Percentiles rank a stretch among this genome's conserved stretches.
Evolutionary conservation across 2,888 invertebrate species (phyloP).

Genomic region (Siphlonurus alternatus): DNA sequence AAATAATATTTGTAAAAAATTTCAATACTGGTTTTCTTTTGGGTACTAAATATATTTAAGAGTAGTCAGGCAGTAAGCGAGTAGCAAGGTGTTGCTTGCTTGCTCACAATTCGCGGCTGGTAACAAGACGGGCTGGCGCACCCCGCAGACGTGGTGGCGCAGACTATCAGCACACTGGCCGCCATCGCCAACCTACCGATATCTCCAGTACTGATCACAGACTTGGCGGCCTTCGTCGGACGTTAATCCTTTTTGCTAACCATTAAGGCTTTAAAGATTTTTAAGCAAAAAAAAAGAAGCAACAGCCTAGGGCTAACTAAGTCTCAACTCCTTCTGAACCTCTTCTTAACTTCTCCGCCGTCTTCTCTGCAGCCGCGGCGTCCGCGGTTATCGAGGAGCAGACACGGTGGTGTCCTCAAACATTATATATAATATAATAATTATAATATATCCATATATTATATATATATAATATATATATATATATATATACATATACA

Average conservation of each 20-base stretch:
- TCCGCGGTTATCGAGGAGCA: too few relatives aligned
- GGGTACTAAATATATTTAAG: too few relatives aligned
- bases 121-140: background rate
- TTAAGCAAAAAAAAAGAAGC: background rate
- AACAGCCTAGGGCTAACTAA: background rate
- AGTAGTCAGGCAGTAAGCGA: too few relatives aligned
- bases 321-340: background rate
- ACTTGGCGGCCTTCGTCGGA: conserved; percentile 2
- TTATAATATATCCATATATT: too few relatives aligned
- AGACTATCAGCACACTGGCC: background rate
- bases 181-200: background rate
- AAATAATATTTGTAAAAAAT: too few relatives aligned
- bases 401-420: too few relatives aligned
- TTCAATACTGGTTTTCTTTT: too few relatives aligned
- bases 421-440: too few relatives aligned
- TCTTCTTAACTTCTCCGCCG: too few relatives aligned
- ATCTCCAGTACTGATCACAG: conserved; percentile 3
- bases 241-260: conserved; percentile 3
- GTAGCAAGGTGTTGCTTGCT: too few relatives aligned
- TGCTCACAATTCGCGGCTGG: background rate
- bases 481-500: too few relatives aligned
- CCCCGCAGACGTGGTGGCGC: background rate
- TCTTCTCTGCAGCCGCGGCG: background rate
- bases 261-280: conserved; percentile 1
- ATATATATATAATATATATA: too few relatives aligned